Conservation (phyloP, 2,888 invertebrate species). For the Philopedon plagiatum region DNA sequence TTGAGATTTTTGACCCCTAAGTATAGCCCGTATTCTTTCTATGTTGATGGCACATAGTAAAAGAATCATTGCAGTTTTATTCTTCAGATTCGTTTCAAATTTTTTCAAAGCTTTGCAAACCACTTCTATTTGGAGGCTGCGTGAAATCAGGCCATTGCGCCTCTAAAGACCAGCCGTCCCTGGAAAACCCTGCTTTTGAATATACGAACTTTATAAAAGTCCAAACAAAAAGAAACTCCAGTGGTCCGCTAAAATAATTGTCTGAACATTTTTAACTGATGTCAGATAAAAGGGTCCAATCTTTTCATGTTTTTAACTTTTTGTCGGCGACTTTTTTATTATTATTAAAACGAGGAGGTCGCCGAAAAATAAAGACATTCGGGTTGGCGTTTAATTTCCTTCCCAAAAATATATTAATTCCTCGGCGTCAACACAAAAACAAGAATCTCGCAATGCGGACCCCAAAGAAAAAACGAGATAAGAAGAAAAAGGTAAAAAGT, state of each 20-base stretch:
- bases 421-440: constrained; percentile 13
- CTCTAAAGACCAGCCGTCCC: too few relatives aligned
- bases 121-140: too few relatives aligned
- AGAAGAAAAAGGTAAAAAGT: background rate
- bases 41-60: too few relatives aligned
- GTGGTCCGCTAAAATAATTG: constrained; percentile 6
- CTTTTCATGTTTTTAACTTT: constrained; percentile 14
- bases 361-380: constrained; percentile 14
- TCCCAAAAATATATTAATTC: constrained; percentile 18
- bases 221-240: background rate
- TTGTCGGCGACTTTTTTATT: background rate
- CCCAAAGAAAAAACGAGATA: constrained; percentile 12
- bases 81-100: too few relatives aligned
- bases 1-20: too few relatives aligned
- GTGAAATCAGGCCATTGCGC: too few relatives aligned
- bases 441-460: constrained; percentile 5
- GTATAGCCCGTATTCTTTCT: too few relatives aligned
- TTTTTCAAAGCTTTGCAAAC: too few relatives aligned
- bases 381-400: constrained; percentile 19
- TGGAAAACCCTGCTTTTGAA: too few relatives aligned
- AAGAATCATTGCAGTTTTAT: too few relatives aligned
- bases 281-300: constrained; percentile 3
- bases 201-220: too few relatives aligned
- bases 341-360: constrained; percentile 18
- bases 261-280: constrained; percentile 2